These are phyloP conservation scores for Sardina pilchardus DNA, from an alignment of 2,113 vertebrate genomes.

Conservation along the genomic window DNA sequence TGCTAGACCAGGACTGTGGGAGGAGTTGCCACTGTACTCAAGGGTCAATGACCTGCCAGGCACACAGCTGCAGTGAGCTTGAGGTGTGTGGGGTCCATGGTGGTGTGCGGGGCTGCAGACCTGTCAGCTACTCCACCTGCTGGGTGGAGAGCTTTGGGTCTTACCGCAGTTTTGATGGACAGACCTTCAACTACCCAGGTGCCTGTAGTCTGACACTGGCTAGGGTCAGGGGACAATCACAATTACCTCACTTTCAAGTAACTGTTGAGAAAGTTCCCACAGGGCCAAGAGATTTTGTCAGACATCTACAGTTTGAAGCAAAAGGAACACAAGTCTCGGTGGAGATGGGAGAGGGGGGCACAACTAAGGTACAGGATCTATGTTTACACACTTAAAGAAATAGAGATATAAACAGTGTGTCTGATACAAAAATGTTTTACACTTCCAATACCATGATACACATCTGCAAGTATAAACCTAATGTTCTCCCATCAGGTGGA, in stretches of 20 bases:
- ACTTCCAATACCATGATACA: neutral
- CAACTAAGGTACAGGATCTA: slow-evolving; percentile 46
- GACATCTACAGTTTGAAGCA: slow-evolving; percentile 48
- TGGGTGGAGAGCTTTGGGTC: slow-evolving; percentile 52
- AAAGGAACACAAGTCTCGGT: slow-evolving; percentile 24
- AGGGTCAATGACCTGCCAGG: slow-evolving; percentile 52
- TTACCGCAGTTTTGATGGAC: slow-evolving; percentile 62
- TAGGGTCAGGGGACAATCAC: neutral
- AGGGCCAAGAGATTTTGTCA: slow-evolving; percentile 40
- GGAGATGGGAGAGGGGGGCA: slow-evolving; percentile 35
- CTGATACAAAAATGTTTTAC: neutral
- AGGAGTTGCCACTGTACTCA: slow-evolving; percentile 55
- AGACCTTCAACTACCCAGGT: slow-evolving; percentile 58
- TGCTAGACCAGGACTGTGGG: slow-evolving; percentile 55
- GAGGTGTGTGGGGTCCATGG: slow-evolving; percentile 26
- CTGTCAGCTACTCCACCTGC: slow-evolving; percentile 50
- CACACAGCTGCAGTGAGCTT: slow-evolving; percentile 44
- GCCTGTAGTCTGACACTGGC: slow-evolving; percentile 41
- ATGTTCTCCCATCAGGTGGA: slow-evolving; percentile 56
- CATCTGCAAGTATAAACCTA: neutral
- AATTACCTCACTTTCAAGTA: slow-evolving; percentile 46
- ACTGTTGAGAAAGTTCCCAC: slow-evolving; percentile 56
- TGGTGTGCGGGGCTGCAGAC: slow-evolving; percentile 51
- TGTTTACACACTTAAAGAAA: no score
- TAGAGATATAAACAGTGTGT: neutral